Evolutionary conservation across 2,113 vertebrate species (phyloP), one percentile per base, ranked within the genome.

Genomic region (Carettochelys insculpta): DNA sequence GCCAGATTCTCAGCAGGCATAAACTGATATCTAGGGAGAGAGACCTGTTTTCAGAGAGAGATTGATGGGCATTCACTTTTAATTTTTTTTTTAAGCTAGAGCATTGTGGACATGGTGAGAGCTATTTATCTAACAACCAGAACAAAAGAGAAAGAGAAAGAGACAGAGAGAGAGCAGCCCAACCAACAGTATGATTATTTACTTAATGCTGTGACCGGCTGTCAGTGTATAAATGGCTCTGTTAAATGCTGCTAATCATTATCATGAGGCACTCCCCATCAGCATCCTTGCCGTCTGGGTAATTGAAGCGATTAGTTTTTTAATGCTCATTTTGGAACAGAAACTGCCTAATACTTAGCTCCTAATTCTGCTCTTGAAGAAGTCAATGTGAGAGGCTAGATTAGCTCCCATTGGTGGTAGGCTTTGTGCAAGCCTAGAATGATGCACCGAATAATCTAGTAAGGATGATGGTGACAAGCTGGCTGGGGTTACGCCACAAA

Each of bases 151-250:
- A 53, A 9, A 53, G 14, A 52, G 48, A 50, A 41, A 93, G 84
- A 68, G 45, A 86, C 90, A n/a, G n/a, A n/a, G n/a, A n/a, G n/a
- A n/a, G n/a, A n/a, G n/a, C 48, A 50, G 14, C 48, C 48, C 92
- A 5, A 50, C 50, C 78, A 7, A 31, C 86, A 90, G 85, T 88
- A 86, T 24, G 50, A 87, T 94, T 95, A 83, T 91, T 95, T 90
- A 71, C 93, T 91, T 24, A 88, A 10, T 0, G 80, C 90, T 12
- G 77, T 90, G 93, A 88, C 88, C 65, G 88, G 95, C 95, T 96
- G 95, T 50, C 86, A 86, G 94, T 25, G 95, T 96, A 94, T 94
- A 95, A 96, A 96, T 85, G 94, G 93, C 81, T 95, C 94, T 93
- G 92, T 94, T 82, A 94, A 96, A 96, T 71, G 91, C 94, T 54